phyloP scores from a whole-genome alignment of 2,888 invertebrate species.

The Netelia melanura region DNA sequence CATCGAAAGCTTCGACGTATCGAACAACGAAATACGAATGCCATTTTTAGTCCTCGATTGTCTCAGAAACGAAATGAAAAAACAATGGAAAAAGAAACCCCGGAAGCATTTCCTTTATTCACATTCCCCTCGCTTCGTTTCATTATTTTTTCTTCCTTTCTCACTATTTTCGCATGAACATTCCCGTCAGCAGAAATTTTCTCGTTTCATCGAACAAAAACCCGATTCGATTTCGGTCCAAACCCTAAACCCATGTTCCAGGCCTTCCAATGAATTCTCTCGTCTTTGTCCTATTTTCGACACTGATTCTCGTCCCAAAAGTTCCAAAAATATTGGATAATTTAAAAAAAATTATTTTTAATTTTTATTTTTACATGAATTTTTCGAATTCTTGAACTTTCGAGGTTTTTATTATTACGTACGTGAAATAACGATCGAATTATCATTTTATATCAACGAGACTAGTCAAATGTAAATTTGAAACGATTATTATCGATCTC shows the following conservation, averaged over 20 bases:
- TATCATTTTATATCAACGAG: background rate
- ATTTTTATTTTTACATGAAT: background rate
- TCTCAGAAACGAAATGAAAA: conserved; percentile 3
- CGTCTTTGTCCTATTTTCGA: background rate
- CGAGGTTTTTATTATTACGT: background rate
- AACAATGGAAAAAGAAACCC: background rate
- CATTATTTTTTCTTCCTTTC: conserved; percentile 9
- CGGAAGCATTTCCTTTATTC: background rate
- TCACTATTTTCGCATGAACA: background rate
- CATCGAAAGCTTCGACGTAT: conserved; percentile 16
- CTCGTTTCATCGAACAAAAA: conserved; percentile 5
- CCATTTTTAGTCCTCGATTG: conserved; percentile 14
- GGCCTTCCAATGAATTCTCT: background rate
- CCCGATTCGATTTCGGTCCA: conserved; percentile 3
- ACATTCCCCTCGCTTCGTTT: background rate
- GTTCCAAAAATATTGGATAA: background rate
- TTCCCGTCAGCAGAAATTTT: conserved; percentile 30
- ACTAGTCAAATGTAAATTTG: background rate
- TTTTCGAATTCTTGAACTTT: background rate
- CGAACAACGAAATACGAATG: background rate
- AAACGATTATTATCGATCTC: conserved; percentile 10
- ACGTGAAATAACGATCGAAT: conserved; percentile 2
- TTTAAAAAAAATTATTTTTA: background rate
- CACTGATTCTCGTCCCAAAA: background rate
- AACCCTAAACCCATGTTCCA: background rate